Percentiles rank a stretch among this genome's conserved stretches.
phyloP scores from a whole-genome alignment of 2,888 invertebrate genomes.

The Tipula confusa region DNA sequence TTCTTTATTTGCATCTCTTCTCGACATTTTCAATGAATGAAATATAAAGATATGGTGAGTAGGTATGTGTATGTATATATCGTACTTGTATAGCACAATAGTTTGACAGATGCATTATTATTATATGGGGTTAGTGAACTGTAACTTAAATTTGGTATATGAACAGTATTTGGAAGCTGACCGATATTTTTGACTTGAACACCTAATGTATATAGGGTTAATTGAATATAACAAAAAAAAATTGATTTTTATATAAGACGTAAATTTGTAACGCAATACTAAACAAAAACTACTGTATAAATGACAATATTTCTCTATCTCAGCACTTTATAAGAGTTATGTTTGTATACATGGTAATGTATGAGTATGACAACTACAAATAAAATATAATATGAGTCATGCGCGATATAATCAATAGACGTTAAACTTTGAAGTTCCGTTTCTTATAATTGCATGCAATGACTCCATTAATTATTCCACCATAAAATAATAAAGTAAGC shows the following conservation, averaged over 20 bases:
- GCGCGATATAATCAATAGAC: slow-evolving; percentile 12
- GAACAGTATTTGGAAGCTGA: not conserved
- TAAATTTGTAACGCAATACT: not conserved
- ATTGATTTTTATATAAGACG: not conserved
- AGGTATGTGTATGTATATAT: not conserved
- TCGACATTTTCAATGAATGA: not conserved
- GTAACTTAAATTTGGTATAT: not conserved
- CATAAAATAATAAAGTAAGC: not conserved
- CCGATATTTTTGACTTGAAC: not conserved
- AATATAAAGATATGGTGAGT: not conserved
- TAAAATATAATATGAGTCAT: not conserved
- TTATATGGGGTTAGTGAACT: not conserved
- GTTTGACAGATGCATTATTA: slow-evolving; percentile 6
- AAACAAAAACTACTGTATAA: not conserved
- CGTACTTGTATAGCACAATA: not conserved
- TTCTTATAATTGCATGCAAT: slow-evolving; percentile 1
- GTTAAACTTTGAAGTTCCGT: slow-evolving; percentile 9
- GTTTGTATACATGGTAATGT: not conserved
- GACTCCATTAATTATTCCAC: slow-evolving; percentile 3
- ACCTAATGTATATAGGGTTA: not conserved
- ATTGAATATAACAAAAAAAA: not conserved
- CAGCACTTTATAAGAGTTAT: not conserved
- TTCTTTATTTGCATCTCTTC: not conserved
- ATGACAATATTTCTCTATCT: not conserved
- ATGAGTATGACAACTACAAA: too few relatives aligned